Conservation (phyloP, 2,888 invertebrate species). For the Pyrgus malvae region DNA sequence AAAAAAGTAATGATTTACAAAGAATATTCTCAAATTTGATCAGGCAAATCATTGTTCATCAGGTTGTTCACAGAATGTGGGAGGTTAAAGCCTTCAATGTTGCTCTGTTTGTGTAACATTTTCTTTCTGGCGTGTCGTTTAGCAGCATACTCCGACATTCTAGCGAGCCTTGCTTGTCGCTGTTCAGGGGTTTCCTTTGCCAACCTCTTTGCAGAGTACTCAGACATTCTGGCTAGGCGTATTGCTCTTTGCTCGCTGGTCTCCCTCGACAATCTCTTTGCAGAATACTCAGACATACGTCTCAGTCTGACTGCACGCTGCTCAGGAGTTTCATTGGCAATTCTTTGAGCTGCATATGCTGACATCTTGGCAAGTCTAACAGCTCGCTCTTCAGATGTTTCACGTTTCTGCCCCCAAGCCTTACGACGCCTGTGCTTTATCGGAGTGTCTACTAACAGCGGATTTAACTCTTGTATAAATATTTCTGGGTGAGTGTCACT, state of each 20-base stretch:
- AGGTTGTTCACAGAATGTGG: not conserved
- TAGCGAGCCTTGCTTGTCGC: conserved; percentile 54
- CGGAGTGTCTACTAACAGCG: conserved; percentile 39
- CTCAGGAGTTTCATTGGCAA: conserved; percentile 68
- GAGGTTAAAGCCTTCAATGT: not conserved
- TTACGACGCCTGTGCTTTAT: conserved; percentile 41
- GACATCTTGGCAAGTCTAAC: conserved; percentile 68
- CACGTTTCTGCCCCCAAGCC: conserved; percentile 46
- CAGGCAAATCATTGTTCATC: conserved; percentile 22
- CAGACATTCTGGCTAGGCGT: conserved; percentile 69
- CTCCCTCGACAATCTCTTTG: conserved; percentile 62
- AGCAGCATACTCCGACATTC: conserved; percentile 75
- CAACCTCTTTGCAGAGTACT: conserved; percentile 67
- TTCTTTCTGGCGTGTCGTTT: conserved; percentile 63
- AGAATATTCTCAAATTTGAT: conserved; percentile 47
- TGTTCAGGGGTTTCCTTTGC: conserved; percentile 59
- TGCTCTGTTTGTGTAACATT: not conserved
- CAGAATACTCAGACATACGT: conserved; percentile 75
- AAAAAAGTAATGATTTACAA: conserved; percentile 14
- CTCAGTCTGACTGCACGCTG: conserved; percentile 61
- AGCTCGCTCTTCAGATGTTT: conserved; percentile 60
- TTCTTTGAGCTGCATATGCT: conserved; percentile 66
- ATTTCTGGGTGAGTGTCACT: not conserved
- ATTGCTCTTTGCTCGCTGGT: conserved; percentile 63
- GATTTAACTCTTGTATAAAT: conserved; percentile 45